These are phyloP conservation scores for Gobio gobio DNA, from an alignment of 2,113 vertebrate species.

Conservation along the genomic window DNA sequence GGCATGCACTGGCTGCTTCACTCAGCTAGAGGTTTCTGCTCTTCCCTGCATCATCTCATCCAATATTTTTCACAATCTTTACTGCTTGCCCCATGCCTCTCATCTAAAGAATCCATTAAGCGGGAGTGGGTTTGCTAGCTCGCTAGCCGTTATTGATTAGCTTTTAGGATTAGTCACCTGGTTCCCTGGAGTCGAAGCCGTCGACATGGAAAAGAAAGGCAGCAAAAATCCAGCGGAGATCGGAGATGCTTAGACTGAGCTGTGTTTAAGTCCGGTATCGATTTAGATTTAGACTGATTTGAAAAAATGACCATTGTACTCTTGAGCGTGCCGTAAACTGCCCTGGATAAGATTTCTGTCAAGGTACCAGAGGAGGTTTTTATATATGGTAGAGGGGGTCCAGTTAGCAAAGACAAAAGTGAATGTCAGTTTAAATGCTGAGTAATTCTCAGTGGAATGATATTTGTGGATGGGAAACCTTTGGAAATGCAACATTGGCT, in stretches of 20 bases:
- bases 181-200: conserved; percentile 41
- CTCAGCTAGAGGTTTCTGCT: conserved; percentile 10
- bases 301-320: background rate
- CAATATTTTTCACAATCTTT: conserved; percentile 14
- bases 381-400: background rate
- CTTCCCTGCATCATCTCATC: conserved; percentile 7
- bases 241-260: conserved; percentile 30
- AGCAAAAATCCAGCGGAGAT: conserved; percentile 33
- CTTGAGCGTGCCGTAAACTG: background rate
- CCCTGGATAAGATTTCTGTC: background rate
- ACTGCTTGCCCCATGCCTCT: conserved; percentile 10
- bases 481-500: background rate
- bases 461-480: background rate
- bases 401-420: background rate
- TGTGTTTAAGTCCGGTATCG: conserved; percentile 38
- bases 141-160: conserved; percentile 44
- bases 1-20: background rate
- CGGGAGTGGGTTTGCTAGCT: conserved; percentile 16
- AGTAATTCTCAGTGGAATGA: background rate
- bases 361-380: background rate
- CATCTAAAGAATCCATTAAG: conserved; percentile 26
- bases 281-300: conserved; percentile 47
- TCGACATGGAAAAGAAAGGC: conserved; percentile 20
- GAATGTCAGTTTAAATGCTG: background rate
- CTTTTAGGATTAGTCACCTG: conserved; percentile 45